phyloP scores from a whole-genome alignment of 2,113 vertebrate genomes.

The Pelecanoides urinatrix region DNA sequence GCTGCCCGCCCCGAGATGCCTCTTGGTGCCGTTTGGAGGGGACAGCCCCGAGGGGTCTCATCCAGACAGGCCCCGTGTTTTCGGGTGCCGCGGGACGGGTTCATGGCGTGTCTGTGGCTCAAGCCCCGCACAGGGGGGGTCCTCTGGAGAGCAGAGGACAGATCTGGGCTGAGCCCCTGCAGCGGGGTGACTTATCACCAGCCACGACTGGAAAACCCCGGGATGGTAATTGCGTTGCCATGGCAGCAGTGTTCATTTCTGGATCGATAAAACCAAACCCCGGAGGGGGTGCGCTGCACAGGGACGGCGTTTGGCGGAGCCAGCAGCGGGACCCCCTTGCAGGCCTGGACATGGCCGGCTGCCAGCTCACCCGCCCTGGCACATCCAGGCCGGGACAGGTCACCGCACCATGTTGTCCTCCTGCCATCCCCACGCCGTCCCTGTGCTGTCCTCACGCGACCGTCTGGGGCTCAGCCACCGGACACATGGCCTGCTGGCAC shows the following conservation, averaged over 20 bases:
- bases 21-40: background rate
- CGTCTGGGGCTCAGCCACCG: too few relatives aligned
- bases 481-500: too few relatives aligned
- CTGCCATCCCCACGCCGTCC: background rate
- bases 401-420: background rate
- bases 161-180: too few relatives aligned
- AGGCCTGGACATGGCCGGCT: background rate
- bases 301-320: rapidly evolving
- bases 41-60: rapidly evolving
- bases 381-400: background rate
- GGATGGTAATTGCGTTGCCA: background rate
- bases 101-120: background rate
- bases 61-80: background rate
- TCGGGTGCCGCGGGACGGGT: rapidly evolving
- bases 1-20: background rate
- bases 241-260: background rate
- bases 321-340: rapidly evolving
- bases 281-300: rapidly evolving
- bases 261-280: background rate
- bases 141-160: background rate
- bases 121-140: rapidly evolving
- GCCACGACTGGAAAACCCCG: rapidly evolving
- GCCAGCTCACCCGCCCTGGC: too few relatives aligned
- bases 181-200: background rate
- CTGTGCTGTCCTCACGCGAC: too few relatives aligned